Evolutionary conservation across 2,797 vertebrate genomes (phyloP).

Genomic region (Acropternis orthonyx): DNA sequence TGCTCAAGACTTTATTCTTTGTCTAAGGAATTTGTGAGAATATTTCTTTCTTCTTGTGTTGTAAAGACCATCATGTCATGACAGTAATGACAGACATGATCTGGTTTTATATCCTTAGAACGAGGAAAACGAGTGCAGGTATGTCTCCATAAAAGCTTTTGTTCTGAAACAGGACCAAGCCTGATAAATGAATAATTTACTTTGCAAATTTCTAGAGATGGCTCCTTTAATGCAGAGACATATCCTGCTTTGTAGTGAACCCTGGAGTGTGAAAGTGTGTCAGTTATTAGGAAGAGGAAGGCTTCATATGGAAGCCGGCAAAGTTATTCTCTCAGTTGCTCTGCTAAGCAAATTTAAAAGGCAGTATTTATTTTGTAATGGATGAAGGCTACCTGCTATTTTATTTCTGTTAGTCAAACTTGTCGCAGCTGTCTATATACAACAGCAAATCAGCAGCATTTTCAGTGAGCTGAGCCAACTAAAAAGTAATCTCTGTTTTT

Average conservation of each 20-base stretch:
- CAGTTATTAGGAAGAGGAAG: not conserved
- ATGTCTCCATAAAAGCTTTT: constrained; percentile 2
- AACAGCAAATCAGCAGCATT: not conserved
- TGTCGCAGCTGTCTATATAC: not conserved
- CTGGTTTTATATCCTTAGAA: not conserved
- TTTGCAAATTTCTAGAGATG: not conserved
- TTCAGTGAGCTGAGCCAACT: not conserved
- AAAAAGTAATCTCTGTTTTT: not conserved
- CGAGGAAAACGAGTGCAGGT: not conserved
- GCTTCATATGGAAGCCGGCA: not conserved
- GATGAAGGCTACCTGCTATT: not conserved
- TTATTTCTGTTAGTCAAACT: not conserved
- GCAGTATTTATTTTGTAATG: not conserved
- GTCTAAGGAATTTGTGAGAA: not conserved
- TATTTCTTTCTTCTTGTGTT: constrained; percentile 1
- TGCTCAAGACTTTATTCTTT: constrained; percentile 29
- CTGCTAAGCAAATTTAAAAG: not conserved
- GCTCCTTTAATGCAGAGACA: not conserved
- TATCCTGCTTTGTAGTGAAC: not conserved
- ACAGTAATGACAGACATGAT: not conserved
- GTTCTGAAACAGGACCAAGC: not conserved
- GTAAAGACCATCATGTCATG: constrained; percentile 3
- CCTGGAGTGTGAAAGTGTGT: not conserved
- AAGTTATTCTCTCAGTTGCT: not conserved
- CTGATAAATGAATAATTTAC: constrained; percentile 9